phyloP scores from a whole-genome alignment of 2,888 invertebrate species.

The Digitonthophagus gazella region DNA sequence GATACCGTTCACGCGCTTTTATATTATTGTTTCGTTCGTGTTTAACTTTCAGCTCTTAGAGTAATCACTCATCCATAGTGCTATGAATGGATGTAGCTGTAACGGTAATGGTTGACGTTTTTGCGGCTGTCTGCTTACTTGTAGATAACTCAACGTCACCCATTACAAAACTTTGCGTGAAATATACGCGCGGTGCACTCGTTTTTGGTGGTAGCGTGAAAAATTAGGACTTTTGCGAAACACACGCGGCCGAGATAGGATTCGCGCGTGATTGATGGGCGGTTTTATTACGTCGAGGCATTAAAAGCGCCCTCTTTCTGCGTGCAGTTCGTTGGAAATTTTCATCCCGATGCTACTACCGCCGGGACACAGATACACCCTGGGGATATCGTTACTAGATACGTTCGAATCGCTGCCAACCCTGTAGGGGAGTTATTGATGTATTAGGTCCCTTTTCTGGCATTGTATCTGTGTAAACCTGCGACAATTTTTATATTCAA shows the following conservation, averaged over 20 bases:
- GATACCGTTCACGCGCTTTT: not conserved
- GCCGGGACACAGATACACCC: slow-evolving; percentile 5
- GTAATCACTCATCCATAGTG: too few relatives aligned
- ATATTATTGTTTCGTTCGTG: not conserved
- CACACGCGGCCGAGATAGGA: slow-evolving; percentile 6
- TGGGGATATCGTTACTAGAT: slow-evolving; percentile 3
- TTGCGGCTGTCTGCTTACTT: not conserved
- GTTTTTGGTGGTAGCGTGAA: not conserved
- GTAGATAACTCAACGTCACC: not conserved
- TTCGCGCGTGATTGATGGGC: slow-evolving; percentile 9
- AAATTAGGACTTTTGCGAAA: not conserved
- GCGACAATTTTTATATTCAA: not conserved
- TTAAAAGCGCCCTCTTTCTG: slow-evolving; percentile 9
- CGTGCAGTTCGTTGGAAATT: slow-evolving; percentile 6
- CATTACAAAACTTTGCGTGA: not conserved
- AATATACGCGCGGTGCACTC: not conserved
- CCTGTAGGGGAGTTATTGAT: slow-evolving; percentile 8
- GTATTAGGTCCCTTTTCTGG: not conserved
- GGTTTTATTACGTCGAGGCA: slow-evolving; percentile 4
- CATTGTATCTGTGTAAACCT: too few relatives aligned
- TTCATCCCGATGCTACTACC: slow-evolving; percentile 1
- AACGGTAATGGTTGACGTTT: not conserved
- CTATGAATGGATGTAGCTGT: not conserved
- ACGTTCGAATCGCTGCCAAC: not conserved
- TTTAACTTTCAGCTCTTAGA: too few relatives aligned